phyloP scores from a whole-genome alignment of 2,797 vertebrate genomes.

The Darevskia mixta region DNA sequence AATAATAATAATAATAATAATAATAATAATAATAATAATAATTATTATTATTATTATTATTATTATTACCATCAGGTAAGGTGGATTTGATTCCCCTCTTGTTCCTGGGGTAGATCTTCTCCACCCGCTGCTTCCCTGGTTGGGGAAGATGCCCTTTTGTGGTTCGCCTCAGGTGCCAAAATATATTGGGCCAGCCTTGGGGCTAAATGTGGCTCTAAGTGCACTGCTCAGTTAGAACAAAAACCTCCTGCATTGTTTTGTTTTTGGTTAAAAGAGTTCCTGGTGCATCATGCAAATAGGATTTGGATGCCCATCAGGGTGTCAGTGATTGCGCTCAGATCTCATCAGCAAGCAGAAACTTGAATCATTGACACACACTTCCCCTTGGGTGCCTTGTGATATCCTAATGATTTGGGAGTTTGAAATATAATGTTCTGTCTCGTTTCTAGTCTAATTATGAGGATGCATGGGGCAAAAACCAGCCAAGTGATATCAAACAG shows the following conservation, averaged over 20 bases:
- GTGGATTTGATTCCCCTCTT: too few species aligned
- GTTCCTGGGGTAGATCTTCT: too few species aligned
- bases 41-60: too few species aligned
- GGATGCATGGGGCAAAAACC: background rate
- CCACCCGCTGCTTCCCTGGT: too few species aligned
- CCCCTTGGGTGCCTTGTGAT: background rate
- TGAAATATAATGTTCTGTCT: conserved; percentile 7
- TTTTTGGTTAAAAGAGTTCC: background rate
- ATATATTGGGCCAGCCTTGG: too few species aligned
- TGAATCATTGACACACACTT: background rate
- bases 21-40: too few species aligned
- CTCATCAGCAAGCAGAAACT: conserved; percentile 17
- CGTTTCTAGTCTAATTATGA: background rate
- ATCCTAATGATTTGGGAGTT: background rate
- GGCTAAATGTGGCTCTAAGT: background rate
- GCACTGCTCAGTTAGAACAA: background rate
- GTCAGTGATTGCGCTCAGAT: background rate
- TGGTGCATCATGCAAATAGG: background rate
- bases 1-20: too few species aligned
- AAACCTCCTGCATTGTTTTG: background rate
- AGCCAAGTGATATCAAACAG: background rate
- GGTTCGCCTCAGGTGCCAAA: too few species aligned
- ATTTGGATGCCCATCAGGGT: background rate
- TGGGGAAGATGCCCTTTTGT: too few species aligned
- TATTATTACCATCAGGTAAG: too few species aligned